A percentile compares a stretch with the other conserved stretches of the same genome.
These are phyloP conservation scores for Bettongia penicillata DNA, from an alignment of 2,113 vertebrate genomes.

Conservation along the genomic window DNA sequence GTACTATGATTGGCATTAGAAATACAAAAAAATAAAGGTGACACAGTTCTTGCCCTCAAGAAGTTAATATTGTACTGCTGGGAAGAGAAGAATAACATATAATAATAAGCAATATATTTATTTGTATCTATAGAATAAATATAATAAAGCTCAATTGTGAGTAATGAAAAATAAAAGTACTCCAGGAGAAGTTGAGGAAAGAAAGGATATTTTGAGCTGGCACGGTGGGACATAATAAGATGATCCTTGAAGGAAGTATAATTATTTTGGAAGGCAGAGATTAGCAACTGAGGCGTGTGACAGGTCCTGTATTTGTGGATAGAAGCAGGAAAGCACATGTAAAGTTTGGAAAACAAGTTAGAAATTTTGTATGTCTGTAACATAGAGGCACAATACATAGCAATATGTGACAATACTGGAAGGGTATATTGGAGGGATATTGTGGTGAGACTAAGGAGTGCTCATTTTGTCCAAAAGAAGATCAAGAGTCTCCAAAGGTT, in stretches of 20 bases:
- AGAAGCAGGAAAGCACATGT: background rate
- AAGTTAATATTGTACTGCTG: background rate
- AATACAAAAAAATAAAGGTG: background rate
- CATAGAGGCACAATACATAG: background rate
- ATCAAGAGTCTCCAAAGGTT: background rate
- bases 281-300: background rate
- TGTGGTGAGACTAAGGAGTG: background rate
- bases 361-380: background rate
- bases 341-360: background rate
- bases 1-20: background rate
- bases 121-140: background rate
- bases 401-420: background rate
- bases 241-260: background rate
- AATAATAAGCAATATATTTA: too few relatives aligned
- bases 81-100: background rate
- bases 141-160: background rate
- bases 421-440: background rate
- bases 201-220: background rate
- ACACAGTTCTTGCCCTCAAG: background rate
- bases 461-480: background rate
- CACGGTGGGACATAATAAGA: background rate
- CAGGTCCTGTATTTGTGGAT: background rate
- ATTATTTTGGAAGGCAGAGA: background rate
- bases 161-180: background rate
- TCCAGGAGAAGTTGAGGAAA: background rate